Base-by-base conservation (phyloP, 1,140 invertebrate species). In the Sipha flava region DNA sequence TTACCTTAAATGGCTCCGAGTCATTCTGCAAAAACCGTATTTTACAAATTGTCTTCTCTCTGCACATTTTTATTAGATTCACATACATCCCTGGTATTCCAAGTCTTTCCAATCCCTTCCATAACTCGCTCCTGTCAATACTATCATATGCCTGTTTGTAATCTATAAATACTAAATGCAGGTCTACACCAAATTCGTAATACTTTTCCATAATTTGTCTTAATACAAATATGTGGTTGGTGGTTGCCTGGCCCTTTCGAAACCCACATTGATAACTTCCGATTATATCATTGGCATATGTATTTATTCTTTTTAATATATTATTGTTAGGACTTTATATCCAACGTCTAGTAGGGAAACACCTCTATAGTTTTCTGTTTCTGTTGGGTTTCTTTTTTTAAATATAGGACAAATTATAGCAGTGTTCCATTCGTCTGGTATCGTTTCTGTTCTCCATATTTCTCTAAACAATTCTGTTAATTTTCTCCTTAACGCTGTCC, bases 181-280 rank as follows among this genome's bases (percentile, higher is more conserved):
- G 23, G 16, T 79, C 54, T 62, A 52, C 29, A n/a, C n/a, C n/a
- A n/a, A n/a, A n/a, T n/a, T n/a, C n/a, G n/a, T n/a, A n/a, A n/a
- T 31, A 59, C 37, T 75, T 77, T 62, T 47, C 66, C 43, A 77
- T 81, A 37, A 62, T 23, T 62, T 81, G 70, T 29, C 45, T 81
- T 45, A 81, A 45, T 21, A 81, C 72, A 79, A 81, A 81, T 29
- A 80, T 57, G 21, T 79, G 75, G 52, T 79, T 57, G 23, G 54
- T 79, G 40, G 70, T 77, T 37, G 23, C 54, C 45, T 73, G 79
- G 18, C 34, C 80, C 62, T n/a, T 66, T 37, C 54, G 18, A 81
- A 82, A 54, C 54, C 79, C 64, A 80, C 54, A 81, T 47, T 79
- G 70, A 43, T 79, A 81, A 79, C 64, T 49, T 23, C 70, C 80